Conservation (phyloP, 1,140 invertebrate species). For the Drosophila pruinosa region DNA sequence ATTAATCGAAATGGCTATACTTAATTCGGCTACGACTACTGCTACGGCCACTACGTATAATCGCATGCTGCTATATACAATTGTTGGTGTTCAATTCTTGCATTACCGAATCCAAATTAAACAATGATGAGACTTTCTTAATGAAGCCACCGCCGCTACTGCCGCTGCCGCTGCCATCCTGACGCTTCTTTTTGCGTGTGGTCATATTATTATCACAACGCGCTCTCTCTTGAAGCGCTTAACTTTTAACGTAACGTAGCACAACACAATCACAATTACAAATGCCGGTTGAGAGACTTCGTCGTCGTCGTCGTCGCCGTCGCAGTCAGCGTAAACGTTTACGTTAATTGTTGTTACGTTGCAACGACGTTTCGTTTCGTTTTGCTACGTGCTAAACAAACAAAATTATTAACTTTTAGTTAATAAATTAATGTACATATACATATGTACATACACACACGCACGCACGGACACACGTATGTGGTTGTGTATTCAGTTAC, state of each 20-base stretch:
- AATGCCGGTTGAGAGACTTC: conserved; percentile 50
- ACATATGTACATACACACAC: conserved; percentile 7
- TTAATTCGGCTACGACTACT: no score
- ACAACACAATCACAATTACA: conserved; percentile 49
- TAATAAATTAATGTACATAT: not conserved
- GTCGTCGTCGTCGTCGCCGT: conserved; percentile 7
- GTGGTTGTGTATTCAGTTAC: conserved; percentile 13
- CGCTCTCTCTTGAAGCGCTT: conserved; percentile 24
- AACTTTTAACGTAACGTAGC: conserved; percentile 22
- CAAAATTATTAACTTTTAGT: conserved; percentile 28
- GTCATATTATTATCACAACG: conserved; percentile 85
- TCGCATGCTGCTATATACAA: not conserved
- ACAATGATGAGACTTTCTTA: conserved; percentile 93
- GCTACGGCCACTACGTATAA: no score
- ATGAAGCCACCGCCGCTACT: conserved; percentile 86
- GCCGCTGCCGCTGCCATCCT: conserved; percentile 84
- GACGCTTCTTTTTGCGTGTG: conserved; percentile 89
- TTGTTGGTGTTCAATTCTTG: conserved; percentile 46
- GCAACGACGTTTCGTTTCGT: conserved; percentile 26
- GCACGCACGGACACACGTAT: conserved; percentile 5
- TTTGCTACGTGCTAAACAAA: conserved; percentile 38
- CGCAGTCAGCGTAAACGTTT: conserved; percentile 39
- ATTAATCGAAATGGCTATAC: conserved; percentile 1
- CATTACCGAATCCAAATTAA: conserved; percentile 92
- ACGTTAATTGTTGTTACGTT: conserved; percentile 48